Evolutionary conservation across 2,113 vertebrate species (phyloP).

Genomic region (Oncorhynchus nerka): DNA sequence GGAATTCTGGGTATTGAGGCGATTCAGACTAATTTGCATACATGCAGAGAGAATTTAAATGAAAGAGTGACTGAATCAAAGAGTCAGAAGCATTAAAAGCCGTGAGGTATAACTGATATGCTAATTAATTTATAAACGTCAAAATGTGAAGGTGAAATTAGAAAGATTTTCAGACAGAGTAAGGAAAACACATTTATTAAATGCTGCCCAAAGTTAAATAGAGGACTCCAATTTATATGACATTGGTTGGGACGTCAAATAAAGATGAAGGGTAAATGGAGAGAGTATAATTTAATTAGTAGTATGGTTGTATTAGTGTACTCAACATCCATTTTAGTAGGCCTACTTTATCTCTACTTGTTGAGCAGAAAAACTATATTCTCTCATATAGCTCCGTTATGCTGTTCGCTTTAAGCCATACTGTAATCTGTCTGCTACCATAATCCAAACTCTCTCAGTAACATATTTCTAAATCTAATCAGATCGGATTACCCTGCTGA

Average conservation of each 20-base stretch:
- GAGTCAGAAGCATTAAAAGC: constrained; percentile 30
- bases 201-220: constrained; percentile 20
- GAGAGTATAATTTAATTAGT: too few relatives aligned
- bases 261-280: too few relatives aligned
- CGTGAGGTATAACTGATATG: constrained; percentile 40
- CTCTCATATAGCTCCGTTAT: neutral
- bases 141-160: constrained; percentile 57
- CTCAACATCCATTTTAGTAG: too few relatives aligned
- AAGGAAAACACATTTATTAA: constrained; percentile 38
- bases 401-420: neutral
- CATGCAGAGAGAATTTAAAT: neutral
- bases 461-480: constrained; percentile 3
- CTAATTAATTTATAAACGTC: constrained; percentile 56
- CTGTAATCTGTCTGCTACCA: neutral
- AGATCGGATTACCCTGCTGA: neutral
- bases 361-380: too few relatives aligned
- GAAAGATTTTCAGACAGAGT: constrained; percentile 27
- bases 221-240: neutral
- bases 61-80: constrained; percentile 38
- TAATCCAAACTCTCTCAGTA: neutral
- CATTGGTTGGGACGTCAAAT: too few relatives aligned
- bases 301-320: too few relatives aligned
- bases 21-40: neutral
- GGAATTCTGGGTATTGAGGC: neutral
- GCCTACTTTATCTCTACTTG: too few relatives aligned